Evolutionary conservation across 2,888 invertebrate genomes (phyloP).

Genomic region (Lacanobia oleracea): DNA sequence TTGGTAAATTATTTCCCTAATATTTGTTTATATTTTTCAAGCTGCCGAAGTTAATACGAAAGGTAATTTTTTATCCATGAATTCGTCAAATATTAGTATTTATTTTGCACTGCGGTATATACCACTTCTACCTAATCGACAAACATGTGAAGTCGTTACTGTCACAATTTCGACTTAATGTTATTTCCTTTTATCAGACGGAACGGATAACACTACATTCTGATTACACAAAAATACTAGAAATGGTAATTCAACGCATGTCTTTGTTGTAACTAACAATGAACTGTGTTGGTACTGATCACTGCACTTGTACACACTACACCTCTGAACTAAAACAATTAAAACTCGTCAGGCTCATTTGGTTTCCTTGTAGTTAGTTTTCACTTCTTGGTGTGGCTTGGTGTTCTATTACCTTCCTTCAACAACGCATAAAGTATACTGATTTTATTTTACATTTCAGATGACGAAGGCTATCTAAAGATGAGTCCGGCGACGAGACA

Average conservation of each 20-base stretch:
- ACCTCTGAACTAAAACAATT: conserved; percentile 47
- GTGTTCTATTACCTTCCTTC: conserved; percentile 9
- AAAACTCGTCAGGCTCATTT: conserved; percentile 24
- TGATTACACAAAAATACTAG: conserved; percentile 72
- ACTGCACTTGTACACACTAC: conserved; percentile 36
- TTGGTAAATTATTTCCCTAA: neutral
- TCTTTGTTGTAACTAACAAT: conserved; percentile 70
- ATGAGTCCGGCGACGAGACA: conserved; percentile 89
- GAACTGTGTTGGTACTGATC: conserved; percentile 51
- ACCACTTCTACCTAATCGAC: neutral
- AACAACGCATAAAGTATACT: neutral
- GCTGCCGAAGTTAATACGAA: conserved; percentile 67
- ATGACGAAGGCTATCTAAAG: conserved; percentile 91
- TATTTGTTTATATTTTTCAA: conserved; percentile 54
- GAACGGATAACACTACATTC: conserved; percentile 78
- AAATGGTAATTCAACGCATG: conserved; percentile 75
- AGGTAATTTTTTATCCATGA: conserved; percentile 60
- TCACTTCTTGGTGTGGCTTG: conserved; percentile 43
- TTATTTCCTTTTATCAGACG: conserved; percentile 80
- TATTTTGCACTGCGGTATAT: neutral
- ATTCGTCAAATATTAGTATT: neutral
- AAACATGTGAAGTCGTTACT: neutral
- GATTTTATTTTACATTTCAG: conserved; percentile 70
- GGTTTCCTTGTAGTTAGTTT: conserved; percentile 39
- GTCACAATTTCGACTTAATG: conserved; percentile 21